Conservation (phyloP, 2,797 vertebrate genomes). For the Oceanodroma leucorhoa region DNA sequence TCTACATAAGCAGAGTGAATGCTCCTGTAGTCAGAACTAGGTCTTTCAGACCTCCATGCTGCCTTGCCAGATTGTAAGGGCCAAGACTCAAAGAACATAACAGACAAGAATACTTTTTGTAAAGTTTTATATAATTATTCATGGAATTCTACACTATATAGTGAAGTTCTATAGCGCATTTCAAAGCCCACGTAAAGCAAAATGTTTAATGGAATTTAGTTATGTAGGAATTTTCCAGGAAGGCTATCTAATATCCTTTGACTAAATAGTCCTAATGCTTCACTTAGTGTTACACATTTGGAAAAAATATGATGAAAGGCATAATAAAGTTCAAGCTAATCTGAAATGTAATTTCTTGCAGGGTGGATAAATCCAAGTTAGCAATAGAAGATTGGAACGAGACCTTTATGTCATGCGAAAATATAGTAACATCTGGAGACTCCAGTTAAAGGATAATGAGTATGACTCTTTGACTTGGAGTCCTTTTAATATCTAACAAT, state of each 20-base stretch:
- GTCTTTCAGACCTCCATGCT: background rate
- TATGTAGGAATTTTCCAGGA: background rate
- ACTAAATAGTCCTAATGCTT: background rate
- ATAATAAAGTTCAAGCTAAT: constrained; percentile 1
- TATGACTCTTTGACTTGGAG: background rate
- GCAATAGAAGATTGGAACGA: background rate
- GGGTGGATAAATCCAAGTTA: background rate
- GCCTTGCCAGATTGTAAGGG: background rate
- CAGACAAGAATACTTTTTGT: background rate
- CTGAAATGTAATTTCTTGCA: constrained; percentile 20
- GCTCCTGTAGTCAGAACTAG: background rate
- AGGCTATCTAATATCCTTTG: background rate
- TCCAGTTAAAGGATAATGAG: constrained; percentile 16
- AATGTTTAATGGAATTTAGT: background rate
- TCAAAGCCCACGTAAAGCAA: background rate
- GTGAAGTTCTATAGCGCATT: background rate
- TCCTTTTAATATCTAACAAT: constrained; percentile 33
- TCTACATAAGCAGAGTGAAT: background rate
- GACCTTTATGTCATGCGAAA: constrained; percentile 4
- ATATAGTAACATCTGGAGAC: constrained; percentile 14
- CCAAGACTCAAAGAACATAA: background rate
- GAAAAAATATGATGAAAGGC: background rate
- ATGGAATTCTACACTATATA: background rate
- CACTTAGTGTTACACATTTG: background rate
- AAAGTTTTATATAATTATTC: background rate